These are phyloP conservation scores for Andrena minutula DNA, from an alignment of 2,888 invertebrate genomes.

Conservation along the genomic window DNA sequence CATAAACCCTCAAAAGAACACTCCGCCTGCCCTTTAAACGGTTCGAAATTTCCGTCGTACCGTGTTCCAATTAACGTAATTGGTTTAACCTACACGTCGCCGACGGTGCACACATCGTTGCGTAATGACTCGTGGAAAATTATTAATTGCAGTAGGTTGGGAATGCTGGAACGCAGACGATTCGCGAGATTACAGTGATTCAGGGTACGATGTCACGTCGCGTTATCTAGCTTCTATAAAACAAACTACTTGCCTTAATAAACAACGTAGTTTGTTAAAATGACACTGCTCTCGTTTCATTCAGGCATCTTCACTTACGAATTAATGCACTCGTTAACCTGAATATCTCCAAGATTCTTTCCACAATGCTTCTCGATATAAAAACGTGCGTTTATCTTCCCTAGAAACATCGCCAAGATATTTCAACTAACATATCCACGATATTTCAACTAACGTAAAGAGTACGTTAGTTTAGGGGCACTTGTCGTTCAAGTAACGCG, in stretches of 20 bases:
- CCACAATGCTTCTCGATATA: not conserved
- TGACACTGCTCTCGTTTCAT: no score
- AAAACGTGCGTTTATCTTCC: not conserved
- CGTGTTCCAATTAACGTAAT: conserved; percentile 34
- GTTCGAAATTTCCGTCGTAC: conserved; percentile 5
- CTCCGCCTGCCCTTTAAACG: not conserved
- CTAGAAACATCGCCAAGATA: not conserved
- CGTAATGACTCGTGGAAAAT: conserved; percentile 29
- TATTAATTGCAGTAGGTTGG: conserved; percentile 32
- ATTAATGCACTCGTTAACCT: not conserved
- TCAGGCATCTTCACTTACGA: no score
- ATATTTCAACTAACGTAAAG: not conserved
- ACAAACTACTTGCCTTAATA: not conserved
- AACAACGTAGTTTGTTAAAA: no score
- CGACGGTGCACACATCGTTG: conserved; percentile 17
- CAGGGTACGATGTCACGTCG: not conserved
- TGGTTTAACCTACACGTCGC: conserved; percentile 23
- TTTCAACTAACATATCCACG: not conserved
- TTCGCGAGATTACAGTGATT: conserved; percentile 2
- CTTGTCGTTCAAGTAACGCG: not conserved
- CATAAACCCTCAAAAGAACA: not conserved
- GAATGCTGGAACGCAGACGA: conserved; percentile 6
- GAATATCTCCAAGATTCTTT: not conserved
- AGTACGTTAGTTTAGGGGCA: conserved; percentile 3
- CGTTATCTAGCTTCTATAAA: no score